phyloP scores from a whole-genome alignment of 2,888 invertebrate species.

The Drosophila nr. perissopoda region DNA sequence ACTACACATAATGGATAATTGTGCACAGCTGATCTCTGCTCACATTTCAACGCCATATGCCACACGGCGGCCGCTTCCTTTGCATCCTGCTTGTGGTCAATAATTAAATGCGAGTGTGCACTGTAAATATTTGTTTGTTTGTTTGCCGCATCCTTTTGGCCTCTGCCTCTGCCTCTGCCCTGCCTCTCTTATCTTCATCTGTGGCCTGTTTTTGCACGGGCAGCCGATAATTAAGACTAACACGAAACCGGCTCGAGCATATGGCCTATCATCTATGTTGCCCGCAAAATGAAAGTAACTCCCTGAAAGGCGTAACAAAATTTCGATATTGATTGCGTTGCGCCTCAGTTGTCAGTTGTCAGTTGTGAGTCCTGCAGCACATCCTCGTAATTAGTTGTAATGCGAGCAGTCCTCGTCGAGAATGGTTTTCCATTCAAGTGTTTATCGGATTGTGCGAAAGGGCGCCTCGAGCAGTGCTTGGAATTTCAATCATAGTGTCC shows the following conservation, averaged over 20 bases:
- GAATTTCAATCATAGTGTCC: constrained; percentile 61
- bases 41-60: constrained; percentile 56
- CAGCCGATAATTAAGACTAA: constrained; percentile 49
- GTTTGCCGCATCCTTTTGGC: constrained; percentile 59
- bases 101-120: constrained; percentile 59
- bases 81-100: constrained; percentile 36
- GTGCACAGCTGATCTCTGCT: constrained; percentile 47
- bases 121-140: constrained; percentile 67
- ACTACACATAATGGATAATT: constrained; percentile 2
- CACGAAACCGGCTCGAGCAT: constrained; percentile 33
- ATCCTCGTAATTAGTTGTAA: constrained; percentile 60
- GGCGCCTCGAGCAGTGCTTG: constrained; percentile 33
- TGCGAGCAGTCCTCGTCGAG: constrained; percentile 30
- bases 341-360: background rate
- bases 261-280: constrained; percentile 27
- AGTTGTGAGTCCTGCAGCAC: background rate
- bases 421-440: constrained; percentile 29
- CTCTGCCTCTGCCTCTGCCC: background rate
- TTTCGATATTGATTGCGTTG: constrained; percentile 32
- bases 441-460: constrained; percentile 34
- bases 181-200: constrained; percentile 17
- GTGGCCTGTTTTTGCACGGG: constrained; percentile 15
- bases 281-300: constrained; percentile 20
- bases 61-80: constrained; percentile 1
- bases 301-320: constrained; percentile 42